Conservation (phyloP, 2,888 invertebrate species). For the Drosophila algonquin region DNA sequence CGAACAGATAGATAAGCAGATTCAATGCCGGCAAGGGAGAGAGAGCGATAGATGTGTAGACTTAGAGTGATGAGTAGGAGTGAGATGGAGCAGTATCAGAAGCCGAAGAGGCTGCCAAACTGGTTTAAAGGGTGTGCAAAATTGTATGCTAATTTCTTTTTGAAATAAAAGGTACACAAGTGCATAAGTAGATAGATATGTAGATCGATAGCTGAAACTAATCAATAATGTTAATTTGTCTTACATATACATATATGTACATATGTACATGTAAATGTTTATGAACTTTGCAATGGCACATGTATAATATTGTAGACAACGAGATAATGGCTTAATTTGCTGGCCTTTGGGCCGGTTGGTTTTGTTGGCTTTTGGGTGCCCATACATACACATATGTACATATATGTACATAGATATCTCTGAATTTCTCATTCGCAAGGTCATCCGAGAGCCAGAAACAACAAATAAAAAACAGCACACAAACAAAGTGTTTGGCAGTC, state of each 20-base stretch:
- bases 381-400: neutral
- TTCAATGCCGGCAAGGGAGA: neutral
- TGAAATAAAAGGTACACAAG: constrained; percentile 2
- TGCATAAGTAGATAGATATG: neutral
- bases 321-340: neutral
- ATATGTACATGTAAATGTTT: too few species aligned
- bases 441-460: constrained; percentile 15
- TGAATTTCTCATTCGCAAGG: constrained; percentile 21
- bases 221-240: neutral
- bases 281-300: too few species aligned
- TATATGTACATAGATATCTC: neutral
- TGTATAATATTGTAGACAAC: neutral
- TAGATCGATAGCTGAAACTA: neutral
- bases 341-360: constrained; percentile 19
- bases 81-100: neutral
- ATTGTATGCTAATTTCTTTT: constrained; percentile 17
- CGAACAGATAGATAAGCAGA: neutral
- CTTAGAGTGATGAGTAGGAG: neutral
- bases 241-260: too few species aligned
- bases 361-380: constrained; percentile 14
- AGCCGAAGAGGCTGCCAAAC: constrained; percentile 10
- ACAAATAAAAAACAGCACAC: neutral
- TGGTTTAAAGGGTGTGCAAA: constrained; percentile 13
- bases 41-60: neutral
- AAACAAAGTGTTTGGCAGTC: constrained; percentile 29